Evolutionary conservation across 1,140 invertebrate species (phyloP).

Genomic region (Drosophila triauraria): DNA sequence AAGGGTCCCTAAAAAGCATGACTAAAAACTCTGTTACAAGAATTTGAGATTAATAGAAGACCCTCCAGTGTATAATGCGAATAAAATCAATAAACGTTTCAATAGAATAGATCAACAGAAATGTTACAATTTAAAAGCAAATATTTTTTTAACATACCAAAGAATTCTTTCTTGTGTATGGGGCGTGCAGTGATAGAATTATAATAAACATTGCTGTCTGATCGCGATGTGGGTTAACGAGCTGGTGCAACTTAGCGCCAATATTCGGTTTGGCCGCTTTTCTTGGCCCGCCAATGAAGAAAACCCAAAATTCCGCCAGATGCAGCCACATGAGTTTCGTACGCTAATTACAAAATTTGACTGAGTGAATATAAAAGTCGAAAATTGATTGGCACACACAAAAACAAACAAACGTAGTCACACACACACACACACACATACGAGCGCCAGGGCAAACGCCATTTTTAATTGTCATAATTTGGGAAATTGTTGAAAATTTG

Average conservation of each 20-base stretch:
- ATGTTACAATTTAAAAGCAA: not conserved
- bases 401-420: slow-evolving; percentile 45
- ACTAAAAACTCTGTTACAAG: not conserved
- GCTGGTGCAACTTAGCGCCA: slow-evolving; percentile 69
- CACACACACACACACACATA: slow-evolving; percentile 5
- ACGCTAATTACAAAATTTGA: slow-evolving; percentile 75
- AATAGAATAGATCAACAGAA: slow-evolving; percentile 5
- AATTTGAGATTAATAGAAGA: not conserved
- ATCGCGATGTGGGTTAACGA: slow-evolving; percentile 61
- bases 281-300: slow-evolving; percentile 62
- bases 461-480: slow-evolving; percentile 72
- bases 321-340: slow-evolving; percentile 60
- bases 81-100: not conserved
- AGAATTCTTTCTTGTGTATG: slow-evolving; percentile 11
- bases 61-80: not conserved
- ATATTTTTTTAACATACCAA: slow-evolving; percentile 1
- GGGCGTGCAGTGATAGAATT: slow-evolving; percentile 50
- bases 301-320: slow-evolving; percentile 46
- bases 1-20: not conserved
- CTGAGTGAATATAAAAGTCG: slow-evolving; percentile 82
- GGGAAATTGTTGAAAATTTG: slow-evolving; percentile 54
- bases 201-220: slow-evolving; percentile 50
- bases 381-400: slow-evolving; percentile 79
- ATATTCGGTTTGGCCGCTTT: slow-evolving; percentile 61
- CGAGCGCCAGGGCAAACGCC: slow-evolving; percentile 14